Conservation (phyloP, 1,140 invertebrate genomes). For the Meloidogyne floridensis region DNA sequence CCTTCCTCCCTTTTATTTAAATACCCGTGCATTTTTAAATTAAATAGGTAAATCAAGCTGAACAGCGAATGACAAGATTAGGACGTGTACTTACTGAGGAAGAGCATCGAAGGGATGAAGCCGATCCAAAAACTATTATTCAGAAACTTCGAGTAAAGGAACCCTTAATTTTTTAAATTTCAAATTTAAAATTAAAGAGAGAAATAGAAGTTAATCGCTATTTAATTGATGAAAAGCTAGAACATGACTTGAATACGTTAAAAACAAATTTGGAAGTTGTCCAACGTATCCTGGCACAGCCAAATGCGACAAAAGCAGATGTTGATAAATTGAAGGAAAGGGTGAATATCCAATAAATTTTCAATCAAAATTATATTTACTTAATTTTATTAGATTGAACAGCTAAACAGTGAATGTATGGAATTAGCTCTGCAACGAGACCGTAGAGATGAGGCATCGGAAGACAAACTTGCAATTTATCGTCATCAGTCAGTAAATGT, state of each 20-base stretch:
- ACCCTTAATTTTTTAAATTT: slow-evolving; percentile 15
- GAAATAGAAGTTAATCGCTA: slow-evolving; percentile 50
- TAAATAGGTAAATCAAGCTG: slow-evolving; percentile 19
- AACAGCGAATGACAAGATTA: slow-evolving; percentile 44
- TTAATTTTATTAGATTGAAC: slow-evolving; percentile 43
- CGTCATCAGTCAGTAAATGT: slow-evolving; percentile 48
- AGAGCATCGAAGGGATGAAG: slow-evolving; percentile 42
- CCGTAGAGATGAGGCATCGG: slow-evolving; percentile 43
- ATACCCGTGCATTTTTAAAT: too few relatives aligned
- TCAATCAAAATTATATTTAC: not conserved
- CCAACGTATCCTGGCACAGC: slow-evolving; percentile 48
- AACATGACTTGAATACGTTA: slow-evolving; percentile 37
- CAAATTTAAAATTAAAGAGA: slow-evolving; percentile 23
- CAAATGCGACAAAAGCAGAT: slow-evolving; percentile 40
- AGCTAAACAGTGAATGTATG: slow-evolving; percentile 51
- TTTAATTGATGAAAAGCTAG: slow-evolving; percentile 48
- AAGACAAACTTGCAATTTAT: slow-evolving; percentile 52
- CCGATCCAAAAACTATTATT: slow-evolving; percentile 40
- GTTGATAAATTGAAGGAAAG: slow-evolving; percentile 45
- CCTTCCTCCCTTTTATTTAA: not conserved
- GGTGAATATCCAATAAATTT: not conserved
- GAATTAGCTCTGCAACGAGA: slow-evolving; percentile 48
- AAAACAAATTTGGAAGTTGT: slow-evolving; percentile 46
- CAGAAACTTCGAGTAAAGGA: slow-evolving; percentile 47
- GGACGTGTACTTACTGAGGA: slow-evolving; percentile 37